Percentiles rank a stretch among this genome's conserved stretches.
phyloP scores from a whole-genome alignment of 1,140 invertebrate genomes.

The Orussus abietinus region DNA sequence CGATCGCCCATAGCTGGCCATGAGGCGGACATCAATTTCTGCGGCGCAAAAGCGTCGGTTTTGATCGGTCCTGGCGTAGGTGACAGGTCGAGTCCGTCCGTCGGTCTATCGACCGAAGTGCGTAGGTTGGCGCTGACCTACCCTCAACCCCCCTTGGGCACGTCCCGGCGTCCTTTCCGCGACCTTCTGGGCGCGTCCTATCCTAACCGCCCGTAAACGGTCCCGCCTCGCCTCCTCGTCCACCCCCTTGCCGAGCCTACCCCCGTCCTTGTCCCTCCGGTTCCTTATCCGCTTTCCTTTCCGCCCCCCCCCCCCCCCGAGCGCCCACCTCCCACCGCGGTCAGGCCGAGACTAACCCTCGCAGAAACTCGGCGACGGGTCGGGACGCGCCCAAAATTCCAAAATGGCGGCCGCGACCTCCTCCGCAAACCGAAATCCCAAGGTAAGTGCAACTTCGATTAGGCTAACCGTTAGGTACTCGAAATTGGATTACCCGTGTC shows the following conservation, averaged over 20 bases:
- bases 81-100: constrained; percentile 17
- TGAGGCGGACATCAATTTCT: no score
- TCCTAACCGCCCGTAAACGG: constrained; percentile 36
- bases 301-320: not conserved
- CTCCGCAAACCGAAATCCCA: no score
- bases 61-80: constrained; percentile 12
- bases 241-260: not conserved
- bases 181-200: constrained; percentile 41
- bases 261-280: no score
- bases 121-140: constrained; percentile 48
- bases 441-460: no score
- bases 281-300: constrained; percentile 4
- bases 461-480: no score
- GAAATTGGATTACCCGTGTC: no score
- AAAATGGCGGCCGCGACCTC: no score
- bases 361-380: no score
- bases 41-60: no score
- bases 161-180: constrained; percentile 26
- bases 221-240: constrained; percentile 13
- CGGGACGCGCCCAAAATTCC: no score
- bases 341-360: no score
- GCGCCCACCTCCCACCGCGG: not conserved
- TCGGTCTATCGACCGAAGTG: constrained; percentile 34
- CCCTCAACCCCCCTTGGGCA: constrained; percentile 30
- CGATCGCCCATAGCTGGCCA: no score